phyloP scores from a whole-genome alignment of 2,113 vertebrate species.

The Nestor notabilis region DNA sequence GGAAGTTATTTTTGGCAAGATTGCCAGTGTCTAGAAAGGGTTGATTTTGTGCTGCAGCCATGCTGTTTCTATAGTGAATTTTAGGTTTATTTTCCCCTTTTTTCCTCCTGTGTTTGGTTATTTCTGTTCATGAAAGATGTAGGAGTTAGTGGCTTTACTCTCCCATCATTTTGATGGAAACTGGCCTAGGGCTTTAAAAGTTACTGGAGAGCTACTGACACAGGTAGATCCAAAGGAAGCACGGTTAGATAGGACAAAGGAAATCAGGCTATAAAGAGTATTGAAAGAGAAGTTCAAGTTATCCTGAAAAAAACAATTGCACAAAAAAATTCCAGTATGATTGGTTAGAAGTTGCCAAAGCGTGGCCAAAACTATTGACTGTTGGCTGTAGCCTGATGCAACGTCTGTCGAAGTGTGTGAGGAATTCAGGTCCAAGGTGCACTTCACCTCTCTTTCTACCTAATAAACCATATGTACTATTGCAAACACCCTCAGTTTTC shows the following conservation, averaged over 20 bases:
- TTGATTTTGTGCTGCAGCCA: background rate
- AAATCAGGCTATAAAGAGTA: background rate
- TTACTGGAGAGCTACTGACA: background rate
- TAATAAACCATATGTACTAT: background rate
- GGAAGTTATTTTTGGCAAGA: constrained; percentile 19
- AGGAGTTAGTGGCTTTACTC: background rate
- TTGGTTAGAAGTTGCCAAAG: background rate
- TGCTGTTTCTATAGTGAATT: background rate
- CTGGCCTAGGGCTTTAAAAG: background rate
- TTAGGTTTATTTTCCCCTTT: background rate
- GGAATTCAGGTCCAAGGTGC: background rate
- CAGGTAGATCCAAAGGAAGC: background rate
- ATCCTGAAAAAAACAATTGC: background rate
- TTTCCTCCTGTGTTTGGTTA: background rate
- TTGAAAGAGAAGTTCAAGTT: background rate
- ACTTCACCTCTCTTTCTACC: background rate
- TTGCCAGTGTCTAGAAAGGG: background rate
- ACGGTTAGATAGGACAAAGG: background rate
- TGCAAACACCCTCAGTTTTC: background rate
- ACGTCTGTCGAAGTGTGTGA: background rate
- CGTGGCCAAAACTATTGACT: background rate
- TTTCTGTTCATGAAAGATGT: background rate
- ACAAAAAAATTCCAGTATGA: background rate
- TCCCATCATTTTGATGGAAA: background rate
- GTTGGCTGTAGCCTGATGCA: background rate